Conservation (phyloP, 1,140 invertebrate species). For the Diachasma alloeum region DNA sequence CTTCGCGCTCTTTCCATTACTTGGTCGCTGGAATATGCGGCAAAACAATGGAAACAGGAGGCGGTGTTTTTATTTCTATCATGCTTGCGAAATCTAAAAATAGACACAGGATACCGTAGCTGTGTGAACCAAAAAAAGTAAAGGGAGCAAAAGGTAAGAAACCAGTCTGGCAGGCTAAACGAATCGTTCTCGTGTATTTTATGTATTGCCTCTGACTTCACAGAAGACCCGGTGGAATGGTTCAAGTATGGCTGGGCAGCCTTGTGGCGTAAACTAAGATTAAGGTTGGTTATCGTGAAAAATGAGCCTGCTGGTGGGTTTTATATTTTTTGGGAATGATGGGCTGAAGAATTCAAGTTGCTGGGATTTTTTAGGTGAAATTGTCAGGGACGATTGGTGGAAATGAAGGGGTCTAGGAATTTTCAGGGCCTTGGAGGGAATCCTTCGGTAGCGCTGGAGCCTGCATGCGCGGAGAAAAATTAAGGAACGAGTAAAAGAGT, state of each 20-base stretch:
- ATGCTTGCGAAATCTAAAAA: slow-evolving; percentile 1
- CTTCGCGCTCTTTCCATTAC: too few species aligned
- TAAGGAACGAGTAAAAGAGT: too few species aligned
- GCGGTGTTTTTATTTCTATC: not conserved
- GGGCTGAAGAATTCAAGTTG: not conserved
- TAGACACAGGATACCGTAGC: not conserved
- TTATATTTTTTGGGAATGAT: not conserved
- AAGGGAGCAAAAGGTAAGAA: not conserved
- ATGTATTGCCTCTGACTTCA: slow-evolving; percentile 4
- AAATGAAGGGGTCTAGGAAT: too few species aligned
- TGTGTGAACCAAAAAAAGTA: not conserved
- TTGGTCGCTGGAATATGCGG: too few species aligned
- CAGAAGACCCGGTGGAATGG: slow-evolving; percentile 4
- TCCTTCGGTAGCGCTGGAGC: too few species aligned
- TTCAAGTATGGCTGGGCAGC: not conserved
- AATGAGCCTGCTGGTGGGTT: not conserved
- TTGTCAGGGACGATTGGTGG: too few species aligned
- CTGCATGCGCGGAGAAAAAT: too few species aligned
- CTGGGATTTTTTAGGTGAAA: too few species aligned
- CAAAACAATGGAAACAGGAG: not conserved
- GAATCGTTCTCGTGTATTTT: slow-evolving; percentile 8
- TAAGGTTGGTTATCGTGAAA: not conserved
- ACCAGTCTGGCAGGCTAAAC: slow-evolving; percentile 19
- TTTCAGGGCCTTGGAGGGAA: too few species aligned
- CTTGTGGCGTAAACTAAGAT: not conserved